These are phyloP conservation scores for Callaeas wilsoni DNA, from an alignment of 2,113 vertebrate genomes.

Conservation along the genomic window DNA sequence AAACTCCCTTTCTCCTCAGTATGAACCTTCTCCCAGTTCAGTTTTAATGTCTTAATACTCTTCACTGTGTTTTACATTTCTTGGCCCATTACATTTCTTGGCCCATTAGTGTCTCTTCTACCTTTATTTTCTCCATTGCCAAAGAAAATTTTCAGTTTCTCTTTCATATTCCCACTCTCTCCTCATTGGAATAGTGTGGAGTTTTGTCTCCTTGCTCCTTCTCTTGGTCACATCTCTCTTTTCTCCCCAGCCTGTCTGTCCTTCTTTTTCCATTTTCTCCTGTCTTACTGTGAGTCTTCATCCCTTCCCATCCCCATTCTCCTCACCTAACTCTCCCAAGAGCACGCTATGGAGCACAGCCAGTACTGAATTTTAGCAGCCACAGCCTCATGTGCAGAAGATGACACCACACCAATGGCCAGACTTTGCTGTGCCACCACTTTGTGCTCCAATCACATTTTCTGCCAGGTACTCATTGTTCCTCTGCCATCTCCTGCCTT, in stretches of 20 bases:
- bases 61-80: not conserved
- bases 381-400: not conserved
- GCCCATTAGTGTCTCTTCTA: not conserved
- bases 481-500: not conserved
- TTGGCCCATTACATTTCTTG: too few relatives aligned
- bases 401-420: rapidly evolving
- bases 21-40: not conserved
- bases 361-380: not conserved
- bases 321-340: not conserved
- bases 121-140: not conserved
- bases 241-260: not conserved
- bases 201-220: not conserved
- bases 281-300: not conserved
- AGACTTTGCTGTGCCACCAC: not conserved
- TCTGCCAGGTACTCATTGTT: not conserved
- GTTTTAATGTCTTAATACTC: not conserved
- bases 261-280: not conserved
- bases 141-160: not conserved
- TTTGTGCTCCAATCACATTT: not conserved
- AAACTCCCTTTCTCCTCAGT: not conserved
- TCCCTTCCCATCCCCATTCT: not conserved
- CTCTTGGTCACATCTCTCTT: not conserved
- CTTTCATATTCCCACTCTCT: not conserved
- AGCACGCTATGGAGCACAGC: not conserved
- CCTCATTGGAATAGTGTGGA: not conserved